phyloP scores from a whole-genome alignment of 2,113 vertebrate species.

The Pygathrix nemaeus region DNA sequence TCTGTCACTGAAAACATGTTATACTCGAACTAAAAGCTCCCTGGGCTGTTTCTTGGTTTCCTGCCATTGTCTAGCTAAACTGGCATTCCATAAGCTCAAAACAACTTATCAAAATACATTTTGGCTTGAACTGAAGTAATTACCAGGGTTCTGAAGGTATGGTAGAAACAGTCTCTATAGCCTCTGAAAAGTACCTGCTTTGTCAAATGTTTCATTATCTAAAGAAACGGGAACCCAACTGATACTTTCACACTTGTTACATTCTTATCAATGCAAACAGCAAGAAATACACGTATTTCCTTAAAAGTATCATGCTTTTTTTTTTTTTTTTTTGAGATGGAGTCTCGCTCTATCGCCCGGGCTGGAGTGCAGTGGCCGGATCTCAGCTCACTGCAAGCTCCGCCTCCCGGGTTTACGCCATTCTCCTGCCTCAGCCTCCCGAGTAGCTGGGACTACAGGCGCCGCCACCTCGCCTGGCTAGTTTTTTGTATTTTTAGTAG shows the following conservation, averaged over 20 bases:
- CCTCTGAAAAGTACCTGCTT: neutral
- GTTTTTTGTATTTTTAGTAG: too few relatives aligned
- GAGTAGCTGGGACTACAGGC: too few relatives aligned
- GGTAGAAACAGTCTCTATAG: neutral
- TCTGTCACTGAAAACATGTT: neutral
- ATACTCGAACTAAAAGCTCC: conserved; percentile 67
- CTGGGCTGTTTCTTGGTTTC: conserved; percentile 61
- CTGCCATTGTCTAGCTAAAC: conserved; percentile 68
- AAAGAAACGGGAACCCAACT: neutral
- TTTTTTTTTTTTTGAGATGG: neutral
- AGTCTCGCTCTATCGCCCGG: too few relatives aligned
- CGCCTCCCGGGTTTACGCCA: too few relatives aligned
- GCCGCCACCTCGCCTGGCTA: too few relatives aligned
- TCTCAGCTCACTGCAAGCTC: too few relatives aligned
- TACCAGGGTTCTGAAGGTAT: conserved; percentile 48
- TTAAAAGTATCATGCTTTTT: neutral
- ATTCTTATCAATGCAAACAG: neutral
- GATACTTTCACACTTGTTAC: neutral
- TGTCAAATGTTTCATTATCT: neutral
- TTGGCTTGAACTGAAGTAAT: conserved; percentile 63
- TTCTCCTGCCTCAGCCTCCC: too few relatives aligned
- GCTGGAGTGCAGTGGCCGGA: too few relatives aligned
- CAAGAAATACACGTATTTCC: neutral
- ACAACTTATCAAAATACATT: conserved; percentile 71
- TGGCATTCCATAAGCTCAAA: conserved; percentile 53